Evolutionary conservation across 2,888 invertebrate genomes (phyloP).

Genomic region (Iphiclides podalirius): DNA sequence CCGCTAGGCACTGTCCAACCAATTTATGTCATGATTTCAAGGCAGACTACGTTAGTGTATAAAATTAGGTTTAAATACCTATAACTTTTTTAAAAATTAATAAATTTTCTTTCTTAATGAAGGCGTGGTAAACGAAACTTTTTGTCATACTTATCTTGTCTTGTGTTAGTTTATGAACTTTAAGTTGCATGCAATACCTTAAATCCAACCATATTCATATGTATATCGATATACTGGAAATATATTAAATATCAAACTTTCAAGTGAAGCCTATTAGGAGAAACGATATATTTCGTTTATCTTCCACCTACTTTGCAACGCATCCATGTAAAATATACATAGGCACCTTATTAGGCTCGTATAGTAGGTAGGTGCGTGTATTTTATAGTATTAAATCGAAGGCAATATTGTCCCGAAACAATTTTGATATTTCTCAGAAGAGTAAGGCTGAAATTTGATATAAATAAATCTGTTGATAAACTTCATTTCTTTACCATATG

Average conservation of each 20-base stretch:
- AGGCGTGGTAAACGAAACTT: no score
- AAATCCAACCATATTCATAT: no score
- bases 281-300: conserved; percentile 5
- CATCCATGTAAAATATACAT: conserved; percentile 2
- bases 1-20: no score
- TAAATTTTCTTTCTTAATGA: no score
- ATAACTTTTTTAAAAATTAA: no score
- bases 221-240: not conserved
- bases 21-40: no score
- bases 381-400: conserved; percentile 15
- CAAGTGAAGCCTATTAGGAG: conserved; percentile 4
- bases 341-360: conserved; percentile 15
- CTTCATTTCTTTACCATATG: no score
- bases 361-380: conserved; percentile 3
- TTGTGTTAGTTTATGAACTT: no score
- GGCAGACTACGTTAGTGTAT: no score
- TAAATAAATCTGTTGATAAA: conserved; percentile 1
- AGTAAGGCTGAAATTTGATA: not conserved
- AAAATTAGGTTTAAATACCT: no score
- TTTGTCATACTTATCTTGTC: no score
- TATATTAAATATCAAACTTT: not conserved
- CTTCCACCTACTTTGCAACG: conserved; percentile 1
- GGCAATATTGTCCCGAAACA: conserved; percentile 14
- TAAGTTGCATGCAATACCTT: no score
- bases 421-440: conserved; percentile 6